Conservation (phyloP, 1,140 invertebrate species). For the Ceratina australensis region DNA sequence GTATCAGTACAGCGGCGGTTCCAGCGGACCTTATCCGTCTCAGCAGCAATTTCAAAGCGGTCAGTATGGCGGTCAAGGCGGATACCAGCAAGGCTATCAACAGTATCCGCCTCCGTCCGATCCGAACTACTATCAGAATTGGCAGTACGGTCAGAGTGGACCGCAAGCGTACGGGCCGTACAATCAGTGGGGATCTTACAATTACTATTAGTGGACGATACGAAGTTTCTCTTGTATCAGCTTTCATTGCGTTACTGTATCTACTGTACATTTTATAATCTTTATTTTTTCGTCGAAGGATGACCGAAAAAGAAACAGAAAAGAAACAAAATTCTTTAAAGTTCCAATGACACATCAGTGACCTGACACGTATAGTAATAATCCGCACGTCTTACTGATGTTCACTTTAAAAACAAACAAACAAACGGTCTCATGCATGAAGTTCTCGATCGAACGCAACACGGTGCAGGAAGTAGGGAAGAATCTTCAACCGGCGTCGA, state of each 20-base stretch:
- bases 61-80: conserved; percentile 79
- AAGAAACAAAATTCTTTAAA: conserved; percentile 38
- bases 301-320: not conserved
- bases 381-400: conserved; percentile 23
- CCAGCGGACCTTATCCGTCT: conserved; percentile 74
- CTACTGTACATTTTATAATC: conserved; percentile 57
- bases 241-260: conserved; percentile 48
- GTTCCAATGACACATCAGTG: conserved; percentile 41
- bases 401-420: not conserved
- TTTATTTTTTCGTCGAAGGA: conserved; percentile 46
- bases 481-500: conserved; percentile 15
- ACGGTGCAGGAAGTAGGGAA: not conserved
- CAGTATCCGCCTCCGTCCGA: conserved; percentile 82
- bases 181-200: conserved; percentile 84
- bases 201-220: conserved; percentile 76
- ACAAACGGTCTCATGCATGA: conserved; percentile 1
- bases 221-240: conserved; percentile 25
- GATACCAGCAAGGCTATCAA: conserved; percentile 82
- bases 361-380: conserved; percentile 42
- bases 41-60: conserved; percentile 78
- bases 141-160: conserved; percentile 83
- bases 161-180: conserved; percentile 82
- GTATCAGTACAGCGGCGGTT: conserved; percentile 79
- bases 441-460: conserved; percentile 16
- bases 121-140: conserved; percentile 84